These are phyloP conservation scores for Odontamblyopus rebecca DNA, from an alignment of 2,797 vertebrate genomes.

Conservation along the genomic window DNA sequence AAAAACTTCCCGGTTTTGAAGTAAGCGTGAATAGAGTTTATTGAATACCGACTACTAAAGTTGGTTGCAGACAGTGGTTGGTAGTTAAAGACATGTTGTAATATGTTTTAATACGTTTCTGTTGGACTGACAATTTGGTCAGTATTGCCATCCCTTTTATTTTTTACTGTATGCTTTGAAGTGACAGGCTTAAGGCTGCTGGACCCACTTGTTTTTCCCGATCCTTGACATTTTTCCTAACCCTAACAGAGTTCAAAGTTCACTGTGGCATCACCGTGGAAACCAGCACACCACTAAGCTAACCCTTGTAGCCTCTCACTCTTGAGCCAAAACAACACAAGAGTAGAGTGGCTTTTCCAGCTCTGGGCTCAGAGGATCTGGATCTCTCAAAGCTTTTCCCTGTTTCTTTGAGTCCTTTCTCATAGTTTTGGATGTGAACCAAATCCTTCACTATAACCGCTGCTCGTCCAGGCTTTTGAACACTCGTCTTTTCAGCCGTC, in stretches of 20 bases:
- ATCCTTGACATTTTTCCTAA: constrained; percentile 6
- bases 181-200: no score
- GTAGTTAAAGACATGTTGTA: no score
- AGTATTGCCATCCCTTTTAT: no score
- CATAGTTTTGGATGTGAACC: constrained; percentile 49
- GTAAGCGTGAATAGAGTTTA: no score
- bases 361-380: constrained; percentile 24
- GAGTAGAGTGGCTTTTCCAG: constrained; percentile 29
- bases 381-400: constrained; percentile 43
- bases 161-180: no score
- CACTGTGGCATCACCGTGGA: constrained; percentile 28
- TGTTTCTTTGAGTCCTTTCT: constrained; percentile 41
- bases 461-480: constrained; percentile 28
- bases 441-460: constrained; percentile 18
- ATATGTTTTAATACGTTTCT: no score
- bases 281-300: constrained; percentile 26
- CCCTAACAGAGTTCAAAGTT: constrained; percentile 27
- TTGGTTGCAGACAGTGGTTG: no score
- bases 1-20: no score
- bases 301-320: constrained; percentile 16
- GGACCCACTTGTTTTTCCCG: constrained; percentile 8
- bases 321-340: constrained; percentile 16
- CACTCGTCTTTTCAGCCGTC: constrained; percentile 23
- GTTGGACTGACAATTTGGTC: no score
- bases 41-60: no score